Evolutionary conservation across 2,113 vertebrate species (phyloP), one percentile per base, ranked within the genome.

Genomic region (Myxocyprinus asiaticus): DNA sequence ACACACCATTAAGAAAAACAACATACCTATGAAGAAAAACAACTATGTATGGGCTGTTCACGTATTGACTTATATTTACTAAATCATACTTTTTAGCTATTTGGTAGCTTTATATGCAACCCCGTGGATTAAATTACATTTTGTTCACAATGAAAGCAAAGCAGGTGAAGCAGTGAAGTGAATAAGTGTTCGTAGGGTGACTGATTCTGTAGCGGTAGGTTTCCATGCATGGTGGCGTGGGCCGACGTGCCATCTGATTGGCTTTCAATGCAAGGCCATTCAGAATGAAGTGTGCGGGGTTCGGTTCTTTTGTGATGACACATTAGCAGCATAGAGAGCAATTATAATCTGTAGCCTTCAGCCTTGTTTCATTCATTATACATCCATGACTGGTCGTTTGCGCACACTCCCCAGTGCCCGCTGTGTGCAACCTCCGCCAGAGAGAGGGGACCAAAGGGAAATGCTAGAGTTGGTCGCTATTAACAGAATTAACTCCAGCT

Each of bases 401-500:
- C 81, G 59, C 86, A 83, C 77, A 81, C 84, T 82, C 85, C 83
- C 67, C 82, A 78, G 85, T 85, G 77, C 65, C 55, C 48, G 9
- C 80, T 82, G 79, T 73, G 80, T 75, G 42, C 76, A 67, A 80
- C 82, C 83, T 78, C 81, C 83, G 82, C 84, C 78, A 84, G 66
- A 64, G 43, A 75, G 76, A 47, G 17, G 22, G 70, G 17, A 59
- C 22, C 65, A 15, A 59, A 55, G 69, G 47, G 78, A 50, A 65
- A 50, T 17, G 61, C 9, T 87, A 71, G 70, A 83, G 77, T 88
- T 88, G 85, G 73, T 81, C 87, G 91, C 91, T 92, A 92, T 92
- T 93, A 93, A 92, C 90, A 87, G 90, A 93, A 93, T 93, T 93
- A 93, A 92, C 88, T 93, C 90, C 90, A 86, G 87, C 92, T 88